Conservation (phyloP, 2,797 vertebrate genomes). For the Sebastes dallii region DNA sequence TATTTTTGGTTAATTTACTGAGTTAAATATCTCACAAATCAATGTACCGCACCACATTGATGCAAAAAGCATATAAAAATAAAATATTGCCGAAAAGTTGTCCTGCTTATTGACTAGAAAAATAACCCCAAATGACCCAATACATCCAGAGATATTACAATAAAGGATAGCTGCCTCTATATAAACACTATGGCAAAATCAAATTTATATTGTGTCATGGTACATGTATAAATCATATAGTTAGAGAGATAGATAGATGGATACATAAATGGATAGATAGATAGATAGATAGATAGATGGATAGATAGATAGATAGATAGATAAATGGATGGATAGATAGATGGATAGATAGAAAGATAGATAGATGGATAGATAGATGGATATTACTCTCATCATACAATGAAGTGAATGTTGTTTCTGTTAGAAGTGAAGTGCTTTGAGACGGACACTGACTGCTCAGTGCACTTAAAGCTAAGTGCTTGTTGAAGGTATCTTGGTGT, state of each 20-base stretch:
- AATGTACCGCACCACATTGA: not conserved
- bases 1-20: not conserved
- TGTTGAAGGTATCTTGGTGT: not conserved
- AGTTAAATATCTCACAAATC: not conserved
- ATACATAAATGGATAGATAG: too few species aligned
- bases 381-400: not conserved
- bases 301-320: accelerated
- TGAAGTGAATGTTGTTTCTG: not conserved
- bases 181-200: not conserved
- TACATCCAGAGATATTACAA: not conserved
- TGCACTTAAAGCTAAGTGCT: slow-evolving; percentile 8
- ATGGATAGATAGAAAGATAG: accelerated
- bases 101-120: not conserved
- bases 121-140: not conserved
- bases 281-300: too few species aligned
- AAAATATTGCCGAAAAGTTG: not conserved
- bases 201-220: not conserved
- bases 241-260: not conserved
- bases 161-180: not conserved
- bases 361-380: not conserved
- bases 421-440: not conserved
- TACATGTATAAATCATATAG: not conserved
- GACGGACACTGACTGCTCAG: not conserved
- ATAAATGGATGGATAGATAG: accelerated
- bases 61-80: not conserved